Base-by-base conservation (phyloP, 2,113 vertebrate species). In the Helogale parvula region DNA sequence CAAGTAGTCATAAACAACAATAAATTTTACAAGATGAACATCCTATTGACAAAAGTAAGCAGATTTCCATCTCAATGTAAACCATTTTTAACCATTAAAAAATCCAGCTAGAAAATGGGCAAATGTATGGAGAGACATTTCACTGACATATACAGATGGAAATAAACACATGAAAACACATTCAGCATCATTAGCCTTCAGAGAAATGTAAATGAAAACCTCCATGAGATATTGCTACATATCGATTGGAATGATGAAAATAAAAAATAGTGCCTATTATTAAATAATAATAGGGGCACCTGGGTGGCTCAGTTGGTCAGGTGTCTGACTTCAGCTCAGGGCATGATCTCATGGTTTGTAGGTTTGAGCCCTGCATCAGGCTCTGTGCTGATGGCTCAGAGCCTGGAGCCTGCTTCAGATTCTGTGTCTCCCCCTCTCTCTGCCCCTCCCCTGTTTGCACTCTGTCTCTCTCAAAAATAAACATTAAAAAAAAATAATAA, bases 61-160 rank as follows among this genome's bases (percentile, higher is more conserved):
- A n/a, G 31, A 89, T 82, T 93, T 90, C 54, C 29, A 93, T 52
- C 95, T 96, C 72, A 71, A 60, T 82, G 90, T 47, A 83, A 96
- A 85, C 7, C 14, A 68, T 82, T 95, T 93, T 85, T 41, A 63
- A 65, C n/a, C 52, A 23, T 54, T 65, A 52, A 89, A 69, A 76
- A 68, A 38, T 66, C 47, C 66, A 68, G 45, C 57, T 25, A 10
- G 83, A 95, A 95, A 92, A 88, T 66, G 54, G 29, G 74, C 83
- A 72, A 86, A 92, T 45, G 80, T 41, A 45, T 21, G 29, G 72
- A 76, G 29, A 94, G 41, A 65, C 41, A 72, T 65, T 92, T 92
- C 65, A 41, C 5, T 79, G 82, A 69, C n/a, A 41, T 52, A 65
- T 80, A 66, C 57, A 74, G 66, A 83, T 65, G 27, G 52, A 82